A percentile compares a stretch with the other conserved stretches of the same genome.
Conservation (phyloP, 2,113 vertebrate genomes). For the Oxyura jamaicensis region DNA sequence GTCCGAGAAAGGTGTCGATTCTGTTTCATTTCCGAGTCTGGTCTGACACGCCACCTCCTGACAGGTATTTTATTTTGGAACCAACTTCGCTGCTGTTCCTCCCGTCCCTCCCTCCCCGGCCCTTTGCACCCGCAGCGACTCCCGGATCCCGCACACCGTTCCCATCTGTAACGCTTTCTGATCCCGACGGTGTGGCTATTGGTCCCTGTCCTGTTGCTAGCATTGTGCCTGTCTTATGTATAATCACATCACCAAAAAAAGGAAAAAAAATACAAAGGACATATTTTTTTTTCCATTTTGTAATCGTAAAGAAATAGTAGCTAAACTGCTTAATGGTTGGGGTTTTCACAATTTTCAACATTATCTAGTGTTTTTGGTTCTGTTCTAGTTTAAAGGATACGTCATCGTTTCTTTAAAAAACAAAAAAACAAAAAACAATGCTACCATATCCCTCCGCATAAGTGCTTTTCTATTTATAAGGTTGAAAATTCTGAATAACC, state of each 20-base stretch:
- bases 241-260: slow-evolving; percentile 78
- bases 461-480: slow-evolving; percentile 86
- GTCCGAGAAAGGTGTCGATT: background rate
- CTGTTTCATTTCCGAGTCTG: background rate
- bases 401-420: slow-evolving; percentile 76
- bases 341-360: slow-evolving; percentile 84
- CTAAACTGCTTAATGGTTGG: slow-evolving; percentile 83
- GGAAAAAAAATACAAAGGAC: slow-evolving; percentile 29
- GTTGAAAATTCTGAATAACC: slow-evolving; percentile 85
- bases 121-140: background rate
- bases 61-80: slow-evolving; percentile 5
- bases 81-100: background rate
- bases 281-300: slow-evolving; percentile 75
- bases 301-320: slow-evolving; percentile 83
- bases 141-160: background rate
- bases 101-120: background rate
- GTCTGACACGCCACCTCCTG: background rate
- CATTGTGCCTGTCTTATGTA: slow-evolving; percentile 77
- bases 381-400: slow-evolving; percentile 77
- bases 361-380: slow-evolving; percentile 76
- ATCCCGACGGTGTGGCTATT: slow-evolving; percentile 30
- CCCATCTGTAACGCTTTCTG: background rate
- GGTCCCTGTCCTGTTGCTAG: slow-evolving; percentile 69
- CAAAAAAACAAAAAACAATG: slow-evolving; percentile 41
- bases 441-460: slow-evolving; percentile 81